phyloP scores from a whole-genome alignment of 2,888 invertebrate species.

The Crematogaster levior region DNA sequence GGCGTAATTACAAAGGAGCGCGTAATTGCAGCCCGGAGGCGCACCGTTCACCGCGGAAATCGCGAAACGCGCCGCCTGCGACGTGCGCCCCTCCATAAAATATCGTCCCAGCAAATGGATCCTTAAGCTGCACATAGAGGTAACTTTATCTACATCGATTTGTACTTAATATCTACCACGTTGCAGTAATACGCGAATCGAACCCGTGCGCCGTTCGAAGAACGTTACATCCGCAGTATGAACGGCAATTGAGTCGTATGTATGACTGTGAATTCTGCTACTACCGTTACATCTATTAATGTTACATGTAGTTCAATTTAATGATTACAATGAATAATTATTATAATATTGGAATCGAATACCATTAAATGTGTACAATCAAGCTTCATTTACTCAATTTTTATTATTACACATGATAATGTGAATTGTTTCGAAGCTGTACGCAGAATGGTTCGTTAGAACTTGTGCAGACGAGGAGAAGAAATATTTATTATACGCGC shows the following conservation, averaged over 20 bases:
- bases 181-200: slow-evolving; percentile 49
- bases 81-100: slow-evolving; percentile 42
- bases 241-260: background rate
- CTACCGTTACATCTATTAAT: slow-evolving; percentile 16
- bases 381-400: slow-evolving; percentile 30
- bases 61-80: slow-evolving; percentile 40
- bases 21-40: slow-evolving; percentile 62
- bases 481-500: slow-evolving; percentile 36
- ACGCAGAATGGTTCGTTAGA: background rate
- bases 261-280: background rate
- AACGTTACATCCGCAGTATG: slow-evolving; percentile 27
- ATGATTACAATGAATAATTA: slow-evolving; percentile 32
- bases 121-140: slow-evolving; percentile 20
- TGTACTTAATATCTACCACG: slow-evolving; percentile 40
- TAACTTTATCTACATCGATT: slow-evolving; percentile 52
- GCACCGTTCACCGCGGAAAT: slow-evolving; percentile 59
- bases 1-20: slow-evolving; percentile 66
- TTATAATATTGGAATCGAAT: background rate
- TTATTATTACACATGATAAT: slow-evolving; percentile 34
- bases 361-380: slow-evolving; percentile 28
- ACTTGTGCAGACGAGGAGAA: slow-evolving; percentile 8
- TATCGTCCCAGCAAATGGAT: slow-evolving; percentile 61
- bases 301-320: slow-evolving; percentile 17
- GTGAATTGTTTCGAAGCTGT: slow-evolving; percentile 18
- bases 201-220: background rate